Conservation (phyloP, 2,888 invertebrate genomes). For the Galerucella pusilla region DNA sequence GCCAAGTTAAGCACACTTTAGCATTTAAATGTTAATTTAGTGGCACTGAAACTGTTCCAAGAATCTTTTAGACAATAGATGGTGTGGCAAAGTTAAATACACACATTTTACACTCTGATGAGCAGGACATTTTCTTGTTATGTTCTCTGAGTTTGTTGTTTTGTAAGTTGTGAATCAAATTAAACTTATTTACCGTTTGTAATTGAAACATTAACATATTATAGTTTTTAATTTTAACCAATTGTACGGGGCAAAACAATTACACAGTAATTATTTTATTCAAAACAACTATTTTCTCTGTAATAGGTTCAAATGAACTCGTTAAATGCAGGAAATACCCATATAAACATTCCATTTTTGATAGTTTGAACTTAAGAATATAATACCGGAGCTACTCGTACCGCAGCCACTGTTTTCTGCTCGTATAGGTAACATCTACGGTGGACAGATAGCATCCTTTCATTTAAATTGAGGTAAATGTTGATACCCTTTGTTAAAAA, state of each 20-base stretch:
- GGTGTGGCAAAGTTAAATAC: slow-evolving; percentile 65
- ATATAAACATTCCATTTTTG: slow-evolving; percentile 45
- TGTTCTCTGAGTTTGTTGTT: slow-evolving; percentile 53
- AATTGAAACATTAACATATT: slow-evolving; percentile 23
- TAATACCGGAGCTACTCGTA: no score
- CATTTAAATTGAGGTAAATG: no score
- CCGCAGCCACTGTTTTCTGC: no score
- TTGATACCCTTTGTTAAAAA: no score
- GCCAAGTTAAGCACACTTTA: slow-evolving; percentile 42
- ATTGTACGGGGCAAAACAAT: background rate
- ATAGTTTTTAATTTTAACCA: no score
- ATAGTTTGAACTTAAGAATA: slow-evolving; percentile 40
- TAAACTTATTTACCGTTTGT: slow-evolving; percentile 46
- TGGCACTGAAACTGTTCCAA: slow-evolving; percentile 62
- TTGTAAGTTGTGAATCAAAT: slow-evolving; percentile 57
- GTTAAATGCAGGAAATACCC: slow-evolving; percentile 51
- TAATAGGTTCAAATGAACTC: slow-evolving; percentile 32
- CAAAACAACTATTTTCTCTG: slow-evolving; percentile 1
- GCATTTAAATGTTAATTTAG: slow-evolving; percentile 64
- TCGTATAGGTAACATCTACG: no score
- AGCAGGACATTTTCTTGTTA: slow-evolving; percentile 61
- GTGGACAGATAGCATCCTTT: no score
- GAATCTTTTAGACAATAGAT: slow-evolving; percentile 62
- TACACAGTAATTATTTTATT: background rate
- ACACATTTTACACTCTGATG: slow-evolving; percentile 65